phyloP scores from a whole-genome alignment of 1,140 invertebrate species.

The Sitobion miscanthi region DNA sequence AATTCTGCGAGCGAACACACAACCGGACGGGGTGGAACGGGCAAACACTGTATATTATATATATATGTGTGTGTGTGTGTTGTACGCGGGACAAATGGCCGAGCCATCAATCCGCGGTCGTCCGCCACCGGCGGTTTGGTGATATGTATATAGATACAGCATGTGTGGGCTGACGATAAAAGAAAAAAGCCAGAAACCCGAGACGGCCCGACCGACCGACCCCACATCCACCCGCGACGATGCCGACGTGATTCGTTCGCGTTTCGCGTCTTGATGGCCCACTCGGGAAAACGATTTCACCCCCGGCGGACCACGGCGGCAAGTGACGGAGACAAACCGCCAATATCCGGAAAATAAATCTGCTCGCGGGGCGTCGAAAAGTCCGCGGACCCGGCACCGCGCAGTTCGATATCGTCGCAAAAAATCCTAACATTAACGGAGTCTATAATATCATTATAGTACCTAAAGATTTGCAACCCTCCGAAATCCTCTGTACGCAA shows the following conservation, averaged over 20 bases:
- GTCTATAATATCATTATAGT: no score
- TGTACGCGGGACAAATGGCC: neutral
- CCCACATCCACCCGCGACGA: neutral
- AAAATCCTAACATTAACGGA: neutral
- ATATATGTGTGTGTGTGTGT: neutral
- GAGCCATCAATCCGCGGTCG: neutral
- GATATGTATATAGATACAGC: neutral
- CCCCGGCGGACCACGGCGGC: neutral
- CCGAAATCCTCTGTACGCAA: neutral
- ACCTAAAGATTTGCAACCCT: neutral
- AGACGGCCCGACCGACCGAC: neutral
- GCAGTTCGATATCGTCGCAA: neutral
- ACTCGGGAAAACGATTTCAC: constrained; percentile 4
- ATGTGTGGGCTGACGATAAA: neutral
- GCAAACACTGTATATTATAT: neutral
- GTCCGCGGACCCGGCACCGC: neutral
- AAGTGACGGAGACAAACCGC: neutral
- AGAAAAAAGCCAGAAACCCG: neutral
- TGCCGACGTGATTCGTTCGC: neutral
- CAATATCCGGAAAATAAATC: constrained; percentile 20
- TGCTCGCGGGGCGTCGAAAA: neutral
- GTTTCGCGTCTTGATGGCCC: neutral
- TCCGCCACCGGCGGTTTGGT: neutral
- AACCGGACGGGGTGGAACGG: neutral
- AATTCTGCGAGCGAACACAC: neutral